Evolutionary conservation across 1,140 invertebrate species (phyloP).

Genomic region (Tribolium madens): DNA sequence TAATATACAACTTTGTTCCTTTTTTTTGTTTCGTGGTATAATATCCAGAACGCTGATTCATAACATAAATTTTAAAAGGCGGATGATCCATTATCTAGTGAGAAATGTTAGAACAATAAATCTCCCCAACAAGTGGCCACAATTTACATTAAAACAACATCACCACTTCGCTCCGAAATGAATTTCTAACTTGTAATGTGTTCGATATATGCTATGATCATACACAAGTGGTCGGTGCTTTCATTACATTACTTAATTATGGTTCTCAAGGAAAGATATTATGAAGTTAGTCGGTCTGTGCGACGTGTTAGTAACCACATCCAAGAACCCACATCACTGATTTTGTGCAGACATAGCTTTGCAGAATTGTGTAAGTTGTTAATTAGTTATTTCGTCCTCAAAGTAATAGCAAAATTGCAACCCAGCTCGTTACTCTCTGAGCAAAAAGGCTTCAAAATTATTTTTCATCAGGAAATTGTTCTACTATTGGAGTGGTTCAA

Average conservation of each 20-base stretch:
- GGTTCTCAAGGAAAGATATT: constrained; percentile 12
- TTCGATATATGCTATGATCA: not conserved
- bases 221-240: not conserved
- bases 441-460: no score
- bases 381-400: constrained; percentile 10
- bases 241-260: constrained; percentile 28
- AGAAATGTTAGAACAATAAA: not conserved
- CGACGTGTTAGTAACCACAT: constrained; percentile 24
- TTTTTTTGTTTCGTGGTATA: not conserved
- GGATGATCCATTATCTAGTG: constrained; percentile 10
- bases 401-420: constrained; percentile 1
- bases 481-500: no score
- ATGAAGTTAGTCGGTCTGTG: not conserved
- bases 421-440: no score
- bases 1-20: not conserved
- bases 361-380: constrained; percentile 16
- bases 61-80: constrained; percentile 20
- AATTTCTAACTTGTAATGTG: not conserved
- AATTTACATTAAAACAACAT: constrained; percentile 33
- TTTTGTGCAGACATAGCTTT: constrained; percentile 6
- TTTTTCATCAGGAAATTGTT: no score
- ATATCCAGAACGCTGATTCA: not conserved
- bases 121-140: constrained; percentile 24
- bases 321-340: constrained; percentile 21
- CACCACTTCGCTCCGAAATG: not conserved